Evolutionary conservation across 1,140 invertebrate species (phyloP), one percentile per base, ranked within the genome.

Genomic region (Tachypleus tridentatus): DNA sequence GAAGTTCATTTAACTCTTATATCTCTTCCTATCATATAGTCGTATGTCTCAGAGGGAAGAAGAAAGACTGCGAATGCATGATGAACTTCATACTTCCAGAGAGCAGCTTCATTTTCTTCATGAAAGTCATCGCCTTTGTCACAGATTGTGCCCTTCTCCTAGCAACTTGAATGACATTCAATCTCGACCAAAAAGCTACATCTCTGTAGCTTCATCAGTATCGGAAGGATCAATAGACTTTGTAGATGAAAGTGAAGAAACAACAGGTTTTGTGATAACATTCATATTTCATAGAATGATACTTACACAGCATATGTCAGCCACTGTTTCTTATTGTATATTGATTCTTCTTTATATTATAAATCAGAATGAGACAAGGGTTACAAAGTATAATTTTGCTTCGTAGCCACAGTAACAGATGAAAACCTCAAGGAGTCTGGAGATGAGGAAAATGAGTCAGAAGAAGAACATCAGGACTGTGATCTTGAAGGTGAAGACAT

Each of bases 11-110:
- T 61, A 9, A 4, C 51, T 49, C 4, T n/a, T 65, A n/a, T 56
- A 61, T 63, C 62, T 70, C n/a, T 50, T 60, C 6, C 11, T 49
- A 11, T 62, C 72, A 89, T 87, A 84, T 83, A 75, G 82, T 86
- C 65, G 81, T 88, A 62, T 29, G 29, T 29, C 29, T 86, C 84
- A 74, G 82, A 78, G 83, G 67, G 87, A 90, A 73, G 86, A 88
- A 71, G 87, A 91, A 74, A 78, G 85, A 58, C 86, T 87, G 69
- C 81, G 82, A 63, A 76, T 89, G 68, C 80, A 87, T 50, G 82
- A 83, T 66, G 87, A 89, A 74, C 76, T 89, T 66, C 83, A 85
- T 66, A 80, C 81, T 70, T 83, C 82, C 60, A 80, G 86, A 69
- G 88, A 90, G 75, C 83, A 85, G 72, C 75, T 89, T 47, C 86